Conservation (phyloP, 2,797 vertebrate species). For the Catharus ustulatus region DNA sequence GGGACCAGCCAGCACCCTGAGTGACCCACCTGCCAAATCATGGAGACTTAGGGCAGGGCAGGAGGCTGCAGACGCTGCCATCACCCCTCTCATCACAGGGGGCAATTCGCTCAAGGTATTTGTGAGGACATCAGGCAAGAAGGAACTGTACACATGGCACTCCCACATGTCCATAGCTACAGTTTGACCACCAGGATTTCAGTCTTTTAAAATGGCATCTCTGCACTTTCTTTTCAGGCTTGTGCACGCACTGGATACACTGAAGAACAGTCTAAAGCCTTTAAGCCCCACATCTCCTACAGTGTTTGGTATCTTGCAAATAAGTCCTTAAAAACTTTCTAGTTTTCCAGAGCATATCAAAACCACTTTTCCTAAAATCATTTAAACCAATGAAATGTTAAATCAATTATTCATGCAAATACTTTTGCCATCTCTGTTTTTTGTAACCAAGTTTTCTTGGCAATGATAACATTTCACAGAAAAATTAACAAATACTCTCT, state of each 20-base stretch:
- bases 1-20: background rate
- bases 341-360: conserved; percentile 41
- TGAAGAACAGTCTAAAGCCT: background rate
- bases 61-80: background rate
- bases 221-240: background rate
- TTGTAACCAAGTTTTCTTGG: conserved; percentile 67
- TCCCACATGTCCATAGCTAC: accelerated
- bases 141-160: background rate
- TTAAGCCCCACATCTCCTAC: background rate
- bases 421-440: conserved; percentile 58
- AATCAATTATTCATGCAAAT: conserved; percentile 66
- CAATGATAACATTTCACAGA: conserved; percentile 68
- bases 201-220: background rate
- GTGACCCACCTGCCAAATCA: background rate
- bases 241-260: accelerated
- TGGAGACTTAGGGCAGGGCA: background rate
- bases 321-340: conserved; percentile 22
- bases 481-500: conserved; percentile 61
- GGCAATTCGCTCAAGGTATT: background rate
- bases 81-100: background rate
- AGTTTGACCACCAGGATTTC: background rate
- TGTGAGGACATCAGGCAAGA: background rate
- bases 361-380: conserved; percentile 46
- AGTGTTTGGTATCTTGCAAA: background rate
- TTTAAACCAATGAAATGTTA: conserved; percentile 55